Conservation (phyloP, 1,140 invertebrate genomes). For the Acromyrmex charruanus region DNA sequence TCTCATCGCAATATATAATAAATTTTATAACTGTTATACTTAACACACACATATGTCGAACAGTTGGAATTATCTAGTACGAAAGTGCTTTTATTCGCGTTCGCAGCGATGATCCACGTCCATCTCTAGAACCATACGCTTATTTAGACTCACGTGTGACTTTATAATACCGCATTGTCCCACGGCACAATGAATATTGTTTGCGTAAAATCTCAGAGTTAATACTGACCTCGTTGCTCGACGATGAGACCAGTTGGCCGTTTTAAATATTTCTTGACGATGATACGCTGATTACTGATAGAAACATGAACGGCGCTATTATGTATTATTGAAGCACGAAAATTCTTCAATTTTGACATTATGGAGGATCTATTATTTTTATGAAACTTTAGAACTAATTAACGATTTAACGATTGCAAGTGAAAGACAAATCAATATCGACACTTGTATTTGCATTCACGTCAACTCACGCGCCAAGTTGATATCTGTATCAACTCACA, state of each 20-base stretch:
- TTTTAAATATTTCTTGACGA: constrained; percentile 63
- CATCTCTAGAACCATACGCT: constrained; percentile 19
- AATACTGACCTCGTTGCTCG: constrained; percentile 20
- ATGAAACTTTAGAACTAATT: constrained; percentile 46
- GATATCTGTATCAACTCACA: constrained; percentile 51
- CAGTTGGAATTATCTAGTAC: constrained; percentile 13
- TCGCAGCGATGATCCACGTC: constrained; percentile 24
- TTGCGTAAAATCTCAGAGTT: constrained; percentile 37
- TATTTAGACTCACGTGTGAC: constrained; percentile 40
- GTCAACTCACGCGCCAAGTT: constrained; percentile 16
- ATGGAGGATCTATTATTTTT: background rate
- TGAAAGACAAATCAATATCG: constrained; percentile 13
- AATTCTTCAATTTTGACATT: background rate
- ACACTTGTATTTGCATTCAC: constrained; percentile 5
- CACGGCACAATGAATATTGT: constrained; percentile 45
- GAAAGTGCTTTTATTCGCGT: constrained; percentile 24
- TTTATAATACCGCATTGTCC: constrained; percentile 52
- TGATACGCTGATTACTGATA: constrained; percentile 19
- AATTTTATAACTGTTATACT: constrained; percentile 8
- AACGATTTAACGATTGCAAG: constrained; percentile 24
- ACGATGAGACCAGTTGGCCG: constrained; percentile 24
- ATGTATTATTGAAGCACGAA: background rate
- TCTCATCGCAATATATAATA: background rate
- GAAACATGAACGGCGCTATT: constrained; percentile 7
- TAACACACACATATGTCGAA: background rate